Percentiles rank a stretch among this genome's conserved stretches.
Conservation (phyloP, 2,888 invertebrate species). For the Zhengitettix transpicula region DNA sequence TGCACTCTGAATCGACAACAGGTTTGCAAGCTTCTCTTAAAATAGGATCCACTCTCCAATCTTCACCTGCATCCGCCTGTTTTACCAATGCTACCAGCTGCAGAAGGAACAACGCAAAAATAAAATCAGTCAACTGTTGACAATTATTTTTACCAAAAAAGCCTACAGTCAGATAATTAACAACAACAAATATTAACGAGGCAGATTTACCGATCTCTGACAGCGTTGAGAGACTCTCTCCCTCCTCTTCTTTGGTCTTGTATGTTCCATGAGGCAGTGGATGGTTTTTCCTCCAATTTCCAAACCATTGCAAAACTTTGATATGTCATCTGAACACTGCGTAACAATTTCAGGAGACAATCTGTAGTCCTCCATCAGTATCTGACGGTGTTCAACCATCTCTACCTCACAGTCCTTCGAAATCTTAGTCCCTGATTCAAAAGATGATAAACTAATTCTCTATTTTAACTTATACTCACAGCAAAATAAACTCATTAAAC, state of each 20-base stretch:
- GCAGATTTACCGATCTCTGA: constrained; percentile 45
- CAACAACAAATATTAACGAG: neutral
- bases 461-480: too few species aligned
- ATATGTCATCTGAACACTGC: constrained; percentile 72
- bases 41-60: constrained; percentile 89
- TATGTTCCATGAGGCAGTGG: constrained; percentile 88
- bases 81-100: constrained; percentile 65
- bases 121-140: neutral
- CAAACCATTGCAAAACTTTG: constrained; percentile 47
- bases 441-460: too few species aligned
- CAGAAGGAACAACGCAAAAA: constrained; percentile 4
- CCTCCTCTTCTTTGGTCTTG: constrained; percentile 44
- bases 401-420: constrained; percentile 68
- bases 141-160: neutral
- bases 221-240: constrained; percentile 53
- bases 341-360: constrained; percentile 85
- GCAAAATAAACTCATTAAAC: too few species aligned
- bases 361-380: constrained; percentile 84
- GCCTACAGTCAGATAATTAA: neutral
- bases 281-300: constrained; percentile 78
- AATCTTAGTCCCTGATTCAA: constrained; percentile 34
- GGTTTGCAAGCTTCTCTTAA: constrained; percentile 70
- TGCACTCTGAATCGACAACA: constrained; percentile 64
- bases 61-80: constrained; percentile 83
- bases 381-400: constrained; percentile 78